Base-by-base conservation (phyloP, 2,888 invertebrate species). In the Acrocyrtus sp. region DNA sequence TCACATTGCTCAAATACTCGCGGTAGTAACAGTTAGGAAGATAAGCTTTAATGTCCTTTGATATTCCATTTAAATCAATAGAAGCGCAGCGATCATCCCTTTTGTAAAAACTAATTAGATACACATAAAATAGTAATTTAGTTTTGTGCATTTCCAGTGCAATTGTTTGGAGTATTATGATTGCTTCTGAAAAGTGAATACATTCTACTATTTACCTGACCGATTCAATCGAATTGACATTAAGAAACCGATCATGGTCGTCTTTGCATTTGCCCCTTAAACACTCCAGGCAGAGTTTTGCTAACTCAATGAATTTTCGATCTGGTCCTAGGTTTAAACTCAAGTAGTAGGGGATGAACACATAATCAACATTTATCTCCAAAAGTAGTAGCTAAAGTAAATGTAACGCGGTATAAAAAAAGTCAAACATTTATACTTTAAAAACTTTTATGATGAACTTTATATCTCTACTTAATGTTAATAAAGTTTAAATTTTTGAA, bases 41-140 rank as follows among this genome's bases (percentile, higher is more conserved):
- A 85, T 92, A 97, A 86, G 99, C 95, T 89, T 72, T 66, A 61
- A 75, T 67, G 22, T 75, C 66, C 17, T 67, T 72, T 0, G 97
- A 97, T 84, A 98, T 98, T 85, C 97, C 94, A 84, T 96, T 94
- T 39, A 99, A 98, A 85, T 99, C 99, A 0, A 99, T 88, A 85
- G 98, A 98, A 12, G 98, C 88, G 78, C 97, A 97, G 19, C 98
- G 88, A 83, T 96, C 95, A 85, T 99, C 98, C 45, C 97, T 89
- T 85, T 97, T 98, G 85, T 97, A 98, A 74, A 96, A 87, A 86
- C 96, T 95, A 84, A 8, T 83, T 82, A 68, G 66, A 77, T 63
- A 45, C 56, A 70, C 21, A 53, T 29, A 34, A 6, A 2, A 63
- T 8, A 47, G 24, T n/a, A 15, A 12, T n/a, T n/a, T n/a, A n/a